These are phyloP conservation scores for Diarsia rubi DNA, from an alignment of 2,888 invertebrate genomes.

Conservation along the genomic window DNA sequence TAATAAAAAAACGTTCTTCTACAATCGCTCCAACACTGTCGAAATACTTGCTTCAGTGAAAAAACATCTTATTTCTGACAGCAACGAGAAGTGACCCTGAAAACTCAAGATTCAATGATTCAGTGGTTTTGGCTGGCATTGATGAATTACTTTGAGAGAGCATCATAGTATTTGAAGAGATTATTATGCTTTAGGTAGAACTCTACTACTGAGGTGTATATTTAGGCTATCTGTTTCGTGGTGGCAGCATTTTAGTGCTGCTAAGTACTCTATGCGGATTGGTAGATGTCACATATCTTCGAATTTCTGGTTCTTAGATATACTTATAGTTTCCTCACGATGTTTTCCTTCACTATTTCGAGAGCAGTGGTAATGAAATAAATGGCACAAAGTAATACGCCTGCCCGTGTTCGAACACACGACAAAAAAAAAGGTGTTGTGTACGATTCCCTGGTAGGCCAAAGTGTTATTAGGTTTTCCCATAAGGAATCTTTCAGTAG, in stretches of 20 bases:
- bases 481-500: too few species aligned
- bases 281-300: too few species aligned
- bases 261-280: too few species aligned
- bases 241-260: conserved; percentile 14
- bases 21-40: conserved; percentile 3
- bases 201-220: neutral
- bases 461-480: too few species aligned
- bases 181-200: conserved; percentile 15
- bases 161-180: conserved; percentile 30
- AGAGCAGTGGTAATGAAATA: too few species aligned
- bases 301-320: too few species aligned
- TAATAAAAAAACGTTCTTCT: neutral
- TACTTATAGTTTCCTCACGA: too few species aligned
- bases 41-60: conserved; percentile 22
- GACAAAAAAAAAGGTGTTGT: too few species aligned
- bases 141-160: conserved; percentile 40
- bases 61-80: conserved; percentile 48
- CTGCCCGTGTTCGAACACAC: too few species aligned
- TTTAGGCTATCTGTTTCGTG: conserved; percentile 22
- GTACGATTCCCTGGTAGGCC: too few species aligned
- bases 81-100: conserved; percentile 16
- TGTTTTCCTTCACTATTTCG: too few species aligned
- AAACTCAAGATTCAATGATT: conserved; percentile 40
- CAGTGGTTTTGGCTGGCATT: conserved; percentile 39
- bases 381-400: too few species aligned